A percentile compares a stretch with the other conserved stretches of the same genome.
These are phyloP conservation scores for Carcharodon carcharias DNA, from an alignment of 2,797 vertebrate species.

Conservation along the genomic window DNA sequence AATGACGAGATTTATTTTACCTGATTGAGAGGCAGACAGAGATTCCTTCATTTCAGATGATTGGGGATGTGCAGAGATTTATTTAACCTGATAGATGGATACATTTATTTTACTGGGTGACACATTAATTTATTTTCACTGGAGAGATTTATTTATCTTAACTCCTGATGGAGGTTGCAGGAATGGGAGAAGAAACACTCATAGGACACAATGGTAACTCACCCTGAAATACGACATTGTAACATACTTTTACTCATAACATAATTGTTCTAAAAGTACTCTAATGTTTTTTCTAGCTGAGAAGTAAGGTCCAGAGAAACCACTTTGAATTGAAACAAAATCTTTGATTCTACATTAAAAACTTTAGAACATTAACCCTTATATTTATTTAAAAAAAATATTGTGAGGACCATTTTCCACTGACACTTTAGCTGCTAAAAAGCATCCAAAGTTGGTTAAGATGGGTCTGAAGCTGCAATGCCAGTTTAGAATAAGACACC, in stretches of 20 bases:
- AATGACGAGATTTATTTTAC: conserved; percentile 18
- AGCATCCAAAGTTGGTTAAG: not conserved
- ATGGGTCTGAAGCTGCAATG: not conserved
- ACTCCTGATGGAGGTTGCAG: no score
- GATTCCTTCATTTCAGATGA: conserved; percentile 19
- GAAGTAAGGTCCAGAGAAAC: not conserved
- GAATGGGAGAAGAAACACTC: not conserved
- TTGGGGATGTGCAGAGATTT: conserved; percentile 20
- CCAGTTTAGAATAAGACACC: not conserved
- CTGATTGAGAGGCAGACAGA: conserved; percentile 20
- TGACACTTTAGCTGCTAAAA: no score
- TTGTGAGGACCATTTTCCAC: not conserved
- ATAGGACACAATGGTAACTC: not conserved
- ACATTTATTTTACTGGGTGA: not conserved
- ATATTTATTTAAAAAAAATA: not conserved
- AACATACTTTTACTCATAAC: not conserved
- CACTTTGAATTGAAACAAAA: not conserved
- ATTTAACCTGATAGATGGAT: not conserved
- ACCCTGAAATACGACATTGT: not conserved
- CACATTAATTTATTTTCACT: not conserved
- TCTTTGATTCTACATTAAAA: not conserved
- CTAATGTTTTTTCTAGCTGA: not conserved
- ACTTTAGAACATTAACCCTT: not conserved
- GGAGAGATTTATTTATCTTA: conserved; percentile 12
- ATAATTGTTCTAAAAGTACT: not conserved